Percentiles rank a stretch among this genome's conserved stretches.
These are phyloP conservation scores for Scopus umbretta DNA, from an alignment of 2,113 vertebrate genomes.

Conservation along the genomic window DNA sequence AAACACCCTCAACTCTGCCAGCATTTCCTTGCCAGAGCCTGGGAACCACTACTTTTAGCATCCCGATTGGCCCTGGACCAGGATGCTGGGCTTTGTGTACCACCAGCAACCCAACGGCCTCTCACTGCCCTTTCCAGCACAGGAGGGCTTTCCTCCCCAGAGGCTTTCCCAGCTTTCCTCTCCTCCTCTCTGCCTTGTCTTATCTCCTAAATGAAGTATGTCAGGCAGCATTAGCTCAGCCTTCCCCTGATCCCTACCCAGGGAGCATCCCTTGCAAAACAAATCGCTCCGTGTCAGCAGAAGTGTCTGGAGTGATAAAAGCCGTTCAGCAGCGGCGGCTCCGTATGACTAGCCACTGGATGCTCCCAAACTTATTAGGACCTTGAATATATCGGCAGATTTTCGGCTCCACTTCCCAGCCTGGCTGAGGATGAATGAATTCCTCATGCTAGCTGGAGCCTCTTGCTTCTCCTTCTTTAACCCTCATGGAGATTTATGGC, in stretches of 20 bases:
- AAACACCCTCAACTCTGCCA: background rate
- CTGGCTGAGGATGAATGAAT: background rate
- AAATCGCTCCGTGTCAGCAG: background rate
- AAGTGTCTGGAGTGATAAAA: conserved; percentile 34
- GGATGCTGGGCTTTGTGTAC: background rate
- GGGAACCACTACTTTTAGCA: background rate
- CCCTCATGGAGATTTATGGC: background rate
- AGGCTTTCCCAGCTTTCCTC: background rate
- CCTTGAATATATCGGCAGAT: background rate
- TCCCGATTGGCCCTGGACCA: rapidly evolving
- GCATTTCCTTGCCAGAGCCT: background rate
- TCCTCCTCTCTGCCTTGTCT: background rate
- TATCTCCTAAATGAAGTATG: background rate
- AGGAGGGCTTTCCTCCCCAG: background rate
- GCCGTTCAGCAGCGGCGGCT: background rate
- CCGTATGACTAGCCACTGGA: background rate
- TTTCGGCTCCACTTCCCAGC: background rate
- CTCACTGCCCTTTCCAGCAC: rapidly evolving
- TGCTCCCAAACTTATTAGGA: background rate
- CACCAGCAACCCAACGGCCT: rapidly evolving
- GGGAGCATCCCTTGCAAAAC: background rate
- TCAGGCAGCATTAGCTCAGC: background rate
- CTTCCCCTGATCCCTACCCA: background rate
- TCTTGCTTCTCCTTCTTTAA: background rate
- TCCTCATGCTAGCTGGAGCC: background rate